These are phyloP conservation scores for zebrafish (Danio rerio) DNA, from an alignment of 2,113 vertebrate species.

Conservation along the genomic window DNA sequence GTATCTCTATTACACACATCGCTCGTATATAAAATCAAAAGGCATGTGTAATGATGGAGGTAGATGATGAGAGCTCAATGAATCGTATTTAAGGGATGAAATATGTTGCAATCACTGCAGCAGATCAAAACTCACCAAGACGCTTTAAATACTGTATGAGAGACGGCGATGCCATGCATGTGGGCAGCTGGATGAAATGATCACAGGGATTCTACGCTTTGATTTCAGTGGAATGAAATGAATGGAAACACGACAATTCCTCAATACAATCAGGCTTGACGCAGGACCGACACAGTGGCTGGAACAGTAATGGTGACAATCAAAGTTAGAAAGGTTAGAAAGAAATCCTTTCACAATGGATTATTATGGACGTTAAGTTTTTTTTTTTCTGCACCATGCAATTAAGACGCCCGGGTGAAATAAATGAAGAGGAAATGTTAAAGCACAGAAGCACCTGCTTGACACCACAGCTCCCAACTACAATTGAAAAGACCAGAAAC, in stretches of 20 bases:
- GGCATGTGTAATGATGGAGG: neutral
- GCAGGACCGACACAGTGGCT: slow-evolving; percentile 73
- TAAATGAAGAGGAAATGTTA: slow-evolving; percentile 14
- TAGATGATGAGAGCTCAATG: neutral
- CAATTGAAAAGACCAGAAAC: slow-evolving; percentile 19
- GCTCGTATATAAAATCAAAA: neutral
- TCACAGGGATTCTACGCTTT: slow-evolving; percentile 29
- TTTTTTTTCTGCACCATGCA: slow-evolving; percentile 19
- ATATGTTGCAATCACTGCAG: slow-evolving; percentile 73
- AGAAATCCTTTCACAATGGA: neutral
- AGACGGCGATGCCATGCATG: slow-evolving; percentile 69
- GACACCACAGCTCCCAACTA: slow-evolving; percentile 53
- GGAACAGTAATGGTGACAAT: slow-evolving; percentile 65
- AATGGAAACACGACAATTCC: slow-evolving; percentile 35
- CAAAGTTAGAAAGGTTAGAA: slow-evolving; percentile 58
- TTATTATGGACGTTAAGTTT: slow-evolving; percentile 1
- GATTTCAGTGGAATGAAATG: slow-evolving; percentile 53
- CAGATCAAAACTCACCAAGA: slow-evolving; percentile 69
- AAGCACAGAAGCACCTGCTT: slow-evolving; percentile 30
- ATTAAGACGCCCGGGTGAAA: neutral
- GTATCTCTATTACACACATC: too few species aligned
- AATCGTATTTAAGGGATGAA: slow-evolving; percentile 42
- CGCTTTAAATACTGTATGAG: slow-evolving; percentile 54
- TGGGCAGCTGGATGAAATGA: slow-evolving; percentile 35
- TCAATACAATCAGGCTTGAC: slow-evolving; percentile 53